Evolutionary conservation across 2,888 invertebrate species (phyloP), one percentile per base, ranked within the genome.

Genomic region (Apodemia zela): DNA sequence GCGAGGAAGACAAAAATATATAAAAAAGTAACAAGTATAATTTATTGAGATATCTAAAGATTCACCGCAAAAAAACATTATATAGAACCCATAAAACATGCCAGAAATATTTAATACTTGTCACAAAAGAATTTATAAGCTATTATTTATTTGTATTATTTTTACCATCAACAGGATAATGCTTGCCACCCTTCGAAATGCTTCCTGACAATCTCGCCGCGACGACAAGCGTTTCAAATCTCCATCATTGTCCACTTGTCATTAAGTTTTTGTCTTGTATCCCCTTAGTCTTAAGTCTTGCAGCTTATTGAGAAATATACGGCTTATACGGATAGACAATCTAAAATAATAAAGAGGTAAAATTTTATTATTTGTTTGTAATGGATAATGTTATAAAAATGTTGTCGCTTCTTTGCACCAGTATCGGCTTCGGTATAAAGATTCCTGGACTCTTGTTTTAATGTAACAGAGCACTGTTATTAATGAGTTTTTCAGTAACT

Each of bases 171-270:
- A 68, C 69, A 61, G 62, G 65, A 67, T 75, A 75, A 71, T 76
- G 75, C 69, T 73, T 68, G 66, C 69, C 67, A 65, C 72, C 74
- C 73, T 70, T 69, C 66, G 69, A 68, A 69, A 67, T 72, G 69
- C 72, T 80, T 81, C 76, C 77, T 76, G 81, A 80, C 84, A 84
- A 80, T 83, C 80, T 73, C 74, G 72, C 51, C 51, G 29, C 67
- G 73, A 68, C 75, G 90, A 90, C 89, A 89, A 87, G 82, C 90
- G 87, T 89, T 80, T 81, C 90, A 79, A 89, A 91, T 90, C 85
- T 78, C 78, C 75, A 79, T 82, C 84, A 84, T 86, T 89, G 90
- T 90, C 90, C 90, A 89, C 88, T 88, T 88, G 90, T 90, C 90
- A 90, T 90, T 89, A 90, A 88, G 89, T 87, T 90, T 87, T 90